phyloP scores from a whole-genome alignment of 2,888 invertebrate species.

The Lepidocyrtinus sp. region DNA sequence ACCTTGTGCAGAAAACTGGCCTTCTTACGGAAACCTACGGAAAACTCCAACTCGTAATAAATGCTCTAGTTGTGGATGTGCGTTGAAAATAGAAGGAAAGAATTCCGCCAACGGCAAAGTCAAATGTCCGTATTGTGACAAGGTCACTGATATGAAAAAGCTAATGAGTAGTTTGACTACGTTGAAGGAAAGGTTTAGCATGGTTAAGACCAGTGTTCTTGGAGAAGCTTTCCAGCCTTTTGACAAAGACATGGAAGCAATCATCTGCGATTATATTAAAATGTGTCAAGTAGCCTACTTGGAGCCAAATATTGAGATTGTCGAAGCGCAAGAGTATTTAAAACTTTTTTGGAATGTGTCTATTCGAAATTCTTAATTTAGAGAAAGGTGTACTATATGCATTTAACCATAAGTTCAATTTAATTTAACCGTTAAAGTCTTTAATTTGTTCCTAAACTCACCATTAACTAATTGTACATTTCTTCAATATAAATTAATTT shows the following conservation, averaged over 20 bases:
- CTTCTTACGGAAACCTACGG: constrained; percentile 42
- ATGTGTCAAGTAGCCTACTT: constrained; percentile 51
- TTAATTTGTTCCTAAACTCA: too few relatives aligned
- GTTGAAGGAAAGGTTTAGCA: constrained; percentile 56
- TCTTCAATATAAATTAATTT: too few relatives aligned
- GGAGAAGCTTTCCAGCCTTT: constrained; percentile 39
- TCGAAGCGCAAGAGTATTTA: constrained; percentile 66
- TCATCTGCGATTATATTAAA: constrained; percentile 55
- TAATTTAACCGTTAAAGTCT: too few relatives aligned
- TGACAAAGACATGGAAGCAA: constrained; percentile 37
- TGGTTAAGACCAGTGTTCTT: constrained; percentile 42
- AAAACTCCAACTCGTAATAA: constrained; percentile 23
- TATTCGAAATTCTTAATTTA: constrained; percentile 45
- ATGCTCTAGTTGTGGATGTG: constrained; percentile 48
- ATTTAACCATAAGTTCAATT: too few relatives aligned
- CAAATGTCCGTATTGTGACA: constrained; percentile 61
- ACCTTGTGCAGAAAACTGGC: constrained; percentile 73
- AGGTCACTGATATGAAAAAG: constrained; percentile 48
- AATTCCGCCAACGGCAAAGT: constrained; percentile 31
- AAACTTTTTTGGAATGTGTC: constrained; percentile 67
- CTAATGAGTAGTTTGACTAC: constrained; percentile 34
- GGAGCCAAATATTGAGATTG: constrained; percentile 62
- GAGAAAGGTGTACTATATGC: too few relatives aligned
- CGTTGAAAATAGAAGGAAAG: constrained; percentile 18
- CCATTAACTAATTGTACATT: too few relatives aligned